phyloP scores from a whole-genome alignment of 2,113 vertebrate species.

The Pollimyrus isidori region DNA sequence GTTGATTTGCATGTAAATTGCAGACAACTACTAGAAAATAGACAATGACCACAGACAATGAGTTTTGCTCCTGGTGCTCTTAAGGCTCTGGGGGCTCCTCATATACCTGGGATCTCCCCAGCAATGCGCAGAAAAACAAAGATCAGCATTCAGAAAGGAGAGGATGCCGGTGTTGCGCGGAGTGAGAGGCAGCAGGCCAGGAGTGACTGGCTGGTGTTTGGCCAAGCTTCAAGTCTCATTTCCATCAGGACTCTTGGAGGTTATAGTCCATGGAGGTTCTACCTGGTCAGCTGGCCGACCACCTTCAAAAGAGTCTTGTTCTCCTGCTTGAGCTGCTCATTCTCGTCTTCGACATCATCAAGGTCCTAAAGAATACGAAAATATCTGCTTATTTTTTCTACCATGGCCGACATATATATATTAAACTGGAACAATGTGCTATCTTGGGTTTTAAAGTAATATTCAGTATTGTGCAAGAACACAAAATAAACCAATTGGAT shows the following conservation, averaged over 20 bases:
- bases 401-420: background rate
- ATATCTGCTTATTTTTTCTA: background rate
- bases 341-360: slow-evolving; percentile 97
- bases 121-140: background rate
- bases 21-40: background rate
- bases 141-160: background rate
- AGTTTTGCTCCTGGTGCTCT: background rate
- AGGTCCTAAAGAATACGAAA: slow-evolving; percentile 70
- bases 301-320: slow-evolving; percentile 99
- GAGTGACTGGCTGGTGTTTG: background rate
- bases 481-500: background rate
- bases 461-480: background rate
- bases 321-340: slow-evolving; percentile 96
- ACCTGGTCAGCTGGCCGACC: slow-evolving; percentile 96
- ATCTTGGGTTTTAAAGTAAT: background rate
- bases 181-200: background rate
- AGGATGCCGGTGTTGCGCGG: background rate
- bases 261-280: slow-evolving; percentile 58
- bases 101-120: background rate
- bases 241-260: background rate
- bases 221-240: background rate
- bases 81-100: background rate
- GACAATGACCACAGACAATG: background rate
- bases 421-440: background rate
- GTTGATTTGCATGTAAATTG: background rate